phyloP scores from a whole-genome alignment of 2,113 vertebrate genomes.

The Parus major region DNA sequence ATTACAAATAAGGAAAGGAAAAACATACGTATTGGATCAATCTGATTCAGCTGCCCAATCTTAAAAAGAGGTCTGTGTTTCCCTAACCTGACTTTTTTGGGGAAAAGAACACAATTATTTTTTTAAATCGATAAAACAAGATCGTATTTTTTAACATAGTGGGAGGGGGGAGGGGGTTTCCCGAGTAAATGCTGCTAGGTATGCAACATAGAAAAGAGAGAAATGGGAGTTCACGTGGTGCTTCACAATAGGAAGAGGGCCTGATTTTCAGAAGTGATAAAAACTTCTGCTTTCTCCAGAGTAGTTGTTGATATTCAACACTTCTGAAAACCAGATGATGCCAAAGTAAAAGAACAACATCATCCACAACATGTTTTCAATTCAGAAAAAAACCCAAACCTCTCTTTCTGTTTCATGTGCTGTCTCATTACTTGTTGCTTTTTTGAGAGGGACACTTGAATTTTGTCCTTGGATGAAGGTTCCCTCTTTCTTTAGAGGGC shows the following conservation, averaged over 20 bases:
- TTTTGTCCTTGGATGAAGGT: conserved; percentile 51
- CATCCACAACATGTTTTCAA: neutral
- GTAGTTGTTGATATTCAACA: neutral
- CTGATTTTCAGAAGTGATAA: conserved; percentile 46
- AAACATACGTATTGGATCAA: conserved; percentile 37
- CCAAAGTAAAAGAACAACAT: conserved; percentile 11
- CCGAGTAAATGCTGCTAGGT: conserved; percentile 56
- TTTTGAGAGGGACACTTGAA: conserved; percentile 31
- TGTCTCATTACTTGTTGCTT: conserved; percentile 34
- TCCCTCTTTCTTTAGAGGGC: conserved; percentile 33
- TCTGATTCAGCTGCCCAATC: conserved; percentile 31
- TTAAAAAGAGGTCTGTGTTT: conserved; percentile 38
- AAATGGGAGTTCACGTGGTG: neutral
- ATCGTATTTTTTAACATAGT: conserved; percentile 51
- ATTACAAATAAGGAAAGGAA: conserved; percentile 35
- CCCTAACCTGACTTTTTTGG: conserved; percentile 43
- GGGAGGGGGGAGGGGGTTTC: conserved; percentile 30
- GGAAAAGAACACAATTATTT: conserved; percentile 58
- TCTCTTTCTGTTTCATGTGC: conserved; percentile 17
- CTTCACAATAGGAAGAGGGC: neutral
- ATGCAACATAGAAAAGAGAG: conserved; percentile 56
- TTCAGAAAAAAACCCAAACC: neutral
- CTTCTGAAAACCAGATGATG: conserved; percentile 56
- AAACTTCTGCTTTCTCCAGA: neutral
- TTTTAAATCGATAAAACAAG: conserved; percentile 55